A percentile compares a stretch with the other conserved stretches of the same genome.
phyloP scores from a whole-genome alignment of 2,888 invertebrate genomes.

The Caenorhabditis uteleia region DNA sequence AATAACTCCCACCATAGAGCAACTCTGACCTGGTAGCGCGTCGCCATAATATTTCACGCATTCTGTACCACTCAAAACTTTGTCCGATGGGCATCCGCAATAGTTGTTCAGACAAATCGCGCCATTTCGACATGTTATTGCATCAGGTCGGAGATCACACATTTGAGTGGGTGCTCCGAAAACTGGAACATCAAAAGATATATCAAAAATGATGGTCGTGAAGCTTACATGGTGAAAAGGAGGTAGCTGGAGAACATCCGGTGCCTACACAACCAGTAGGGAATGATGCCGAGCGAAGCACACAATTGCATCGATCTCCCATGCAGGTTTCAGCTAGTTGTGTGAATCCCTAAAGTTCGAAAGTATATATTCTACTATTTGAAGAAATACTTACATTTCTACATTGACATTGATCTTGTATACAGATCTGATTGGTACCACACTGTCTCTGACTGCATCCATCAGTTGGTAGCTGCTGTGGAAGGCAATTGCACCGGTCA shows the following conservation, averaged over 20 bases:
- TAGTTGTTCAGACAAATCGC: slow-evolving; percentile 47
- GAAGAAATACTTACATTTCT: slow-evolving; percentile 3
- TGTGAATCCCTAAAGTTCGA: no score
- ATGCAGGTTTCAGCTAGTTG: slow-evolving; percentile 19
- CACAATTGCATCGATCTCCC: slow-evolving; percentile 26
- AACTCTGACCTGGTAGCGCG: slow-evolving; percentile 53
- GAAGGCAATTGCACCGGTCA: not conserved
- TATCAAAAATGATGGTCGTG: not conserved
- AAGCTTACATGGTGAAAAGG: slow-evolving; percentile 19
- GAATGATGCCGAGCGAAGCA: slow-evolving; percentile 8
- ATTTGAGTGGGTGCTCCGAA: slow-evolving; percentile 47
- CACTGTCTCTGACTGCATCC: slow-evolving; percentile 25
- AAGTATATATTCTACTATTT: no score
- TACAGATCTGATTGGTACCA: slow-evolving; percentile 30
- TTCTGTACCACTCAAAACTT: slow-evolving; percentile 31
- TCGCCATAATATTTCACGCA: slow-evolving; percentile 47
- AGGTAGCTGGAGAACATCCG: slow-evolving; percentile 11
- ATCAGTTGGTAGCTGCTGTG: not conserved
- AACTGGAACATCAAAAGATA: slow-evolving; percentile 32
- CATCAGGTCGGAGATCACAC: slow-evolving; percentile 45
- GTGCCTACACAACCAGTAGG: slow-evolving; percentile 19
- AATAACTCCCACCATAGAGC: slow-evolving; percentile 38
- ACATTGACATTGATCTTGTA: slow-evolving; percentile 40
- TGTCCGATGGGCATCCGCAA: slow-evolving; percentile 51
- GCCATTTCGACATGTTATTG: slow-evolving; percentile 45